Percentiles rank a stretch among this genome's conserved stretches.
Evolutionary conservation across 2,113 vertebrate genomes (phyloP).

Genomic region (Progne subis): DNA sequence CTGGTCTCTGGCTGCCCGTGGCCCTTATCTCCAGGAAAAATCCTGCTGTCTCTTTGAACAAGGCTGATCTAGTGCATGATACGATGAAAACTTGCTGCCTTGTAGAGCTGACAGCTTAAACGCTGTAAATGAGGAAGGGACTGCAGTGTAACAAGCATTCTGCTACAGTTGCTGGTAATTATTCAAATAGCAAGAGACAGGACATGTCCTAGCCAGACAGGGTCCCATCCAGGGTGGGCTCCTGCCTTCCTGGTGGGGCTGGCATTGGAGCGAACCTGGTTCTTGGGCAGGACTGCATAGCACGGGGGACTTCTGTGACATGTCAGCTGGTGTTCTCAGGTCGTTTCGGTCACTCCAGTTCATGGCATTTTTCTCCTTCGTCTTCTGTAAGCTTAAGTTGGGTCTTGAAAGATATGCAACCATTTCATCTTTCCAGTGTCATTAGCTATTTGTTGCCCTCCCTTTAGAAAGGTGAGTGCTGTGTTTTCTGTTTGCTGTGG

Average conservation of each 20-base stretch:
- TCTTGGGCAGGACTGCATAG: not conserved
- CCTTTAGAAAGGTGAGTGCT: not conserved
- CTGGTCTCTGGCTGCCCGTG: not conserved
- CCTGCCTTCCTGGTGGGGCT: not conserved
- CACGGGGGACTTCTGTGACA: rapidly evolving
- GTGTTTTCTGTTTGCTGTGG: not conserved
- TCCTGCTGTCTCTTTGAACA: not conserved
- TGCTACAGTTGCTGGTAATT: not conserved
- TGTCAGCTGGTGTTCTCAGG: rapidly evolving
- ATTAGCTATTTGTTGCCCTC: not conserved
- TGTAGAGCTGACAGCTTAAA: not conserved
- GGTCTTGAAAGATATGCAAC: not conserved
- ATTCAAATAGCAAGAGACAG: not conserved
- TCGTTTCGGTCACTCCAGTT: rapidly evolving
- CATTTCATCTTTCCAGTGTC: not conserved
- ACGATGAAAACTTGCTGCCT: rapidly evolving
- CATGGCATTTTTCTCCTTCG: not conserved
- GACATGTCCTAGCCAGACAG: not conserved
- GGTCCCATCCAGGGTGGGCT: not conserved
- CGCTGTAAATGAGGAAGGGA: not conserved
- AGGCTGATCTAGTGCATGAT: not conserved
- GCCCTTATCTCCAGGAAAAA: not conserved
- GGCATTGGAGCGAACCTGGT: rapidly evolving
- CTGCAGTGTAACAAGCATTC: not conserved
- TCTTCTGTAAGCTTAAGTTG: not conserved